These are phyloP conservation scores for Rhadinocentrus ornatus DNA, from an alignment of 2,797 vertebrate species.

Conservation along the genomic window DNA sequence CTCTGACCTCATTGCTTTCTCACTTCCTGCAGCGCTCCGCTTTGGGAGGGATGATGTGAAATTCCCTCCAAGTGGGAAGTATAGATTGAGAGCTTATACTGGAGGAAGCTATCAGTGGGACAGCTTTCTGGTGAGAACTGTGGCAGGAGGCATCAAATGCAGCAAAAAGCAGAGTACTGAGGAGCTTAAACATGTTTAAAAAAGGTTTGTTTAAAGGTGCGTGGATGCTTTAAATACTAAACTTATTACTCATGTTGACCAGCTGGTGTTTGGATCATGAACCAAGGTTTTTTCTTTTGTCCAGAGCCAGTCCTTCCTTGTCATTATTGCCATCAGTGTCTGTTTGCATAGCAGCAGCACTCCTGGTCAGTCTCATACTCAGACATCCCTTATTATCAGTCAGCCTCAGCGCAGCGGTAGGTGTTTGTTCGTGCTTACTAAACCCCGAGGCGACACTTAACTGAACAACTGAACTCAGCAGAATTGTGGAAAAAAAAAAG, in stretches of 20 bases:
- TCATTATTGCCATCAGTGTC: not conserved
- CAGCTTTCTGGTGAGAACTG: conserved; percentile 5
- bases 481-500: conserved; percentile 58
- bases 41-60: conserved; percentile 19
- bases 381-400: conserved; percentile 29
- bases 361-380: conserved; percentile 14
- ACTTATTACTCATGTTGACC: conserved; percentile 13
- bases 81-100: conserved; percentile 8
- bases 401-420: conserved; percentile 26
- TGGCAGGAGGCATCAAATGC: conserved; percentile 4
- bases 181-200: conserved; percentile 12
- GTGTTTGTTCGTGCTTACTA: conserved; percentile 40
- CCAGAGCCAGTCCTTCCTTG: not conserved
- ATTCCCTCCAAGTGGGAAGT: conserved; percentile 7
- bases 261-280: not conserved
- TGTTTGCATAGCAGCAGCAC: not conserved
- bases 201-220: not conserved
- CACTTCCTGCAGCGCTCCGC: conserved; percentile 7
- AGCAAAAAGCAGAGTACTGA: conserved; percentile 3
- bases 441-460: conserved; percentile 56
- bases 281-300: not conserved
- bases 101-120: conserved; percentile 6
- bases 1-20: conserved; percentile 6
- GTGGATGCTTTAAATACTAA: conserved; percentile 6
- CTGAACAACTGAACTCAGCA: conserved; percentile 66